Percentiles rank a stretch among this genome's conserved stretches.
Evolutionary conservation across 2,797 vertebrate species (phyloP).

Genomic region (Lemur catta): DNA sequence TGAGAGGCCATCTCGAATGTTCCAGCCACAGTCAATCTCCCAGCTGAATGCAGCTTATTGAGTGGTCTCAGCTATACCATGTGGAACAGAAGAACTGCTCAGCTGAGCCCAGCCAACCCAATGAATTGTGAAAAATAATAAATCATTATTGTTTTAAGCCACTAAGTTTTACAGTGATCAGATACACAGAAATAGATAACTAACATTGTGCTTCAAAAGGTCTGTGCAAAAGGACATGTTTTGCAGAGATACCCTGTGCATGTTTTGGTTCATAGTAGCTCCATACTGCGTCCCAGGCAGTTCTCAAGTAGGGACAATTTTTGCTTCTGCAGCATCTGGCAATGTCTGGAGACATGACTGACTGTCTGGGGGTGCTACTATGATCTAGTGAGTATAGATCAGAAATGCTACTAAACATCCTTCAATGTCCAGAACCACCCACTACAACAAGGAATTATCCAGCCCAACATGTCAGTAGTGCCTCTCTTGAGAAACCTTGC

Average conservation of each 20-base stretch:
- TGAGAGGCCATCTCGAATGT: background rate
- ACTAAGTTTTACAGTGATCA: background rate
- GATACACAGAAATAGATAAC: background rate
- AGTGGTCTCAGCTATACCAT: background rate
- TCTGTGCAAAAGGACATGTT: background rate
- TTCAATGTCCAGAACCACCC: background rate
- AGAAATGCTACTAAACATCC: background rate
- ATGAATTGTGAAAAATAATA: background rate
- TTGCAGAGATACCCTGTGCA: background rate
- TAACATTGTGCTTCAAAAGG: background rate
- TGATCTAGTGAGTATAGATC: background rate
- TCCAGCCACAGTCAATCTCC: background rate
- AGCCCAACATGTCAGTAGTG: background rate
- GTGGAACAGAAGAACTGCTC: background rate
- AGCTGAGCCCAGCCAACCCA: background rate
- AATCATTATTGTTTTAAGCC: background rate
- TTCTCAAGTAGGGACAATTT: background rate
- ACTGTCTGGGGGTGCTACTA: background rate
- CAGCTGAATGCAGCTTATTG: background rate
- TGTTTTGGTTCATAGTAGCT: background rate
- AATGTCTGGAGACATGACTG: background rate
- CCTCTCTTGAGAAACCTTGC: background rate
- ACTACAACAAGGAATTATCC: background rate
- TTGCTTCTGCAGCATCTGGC: background rate
- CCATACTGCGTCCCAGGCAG: background rate